These are phyloP conservation scores for Sylvietta virens DNA, from an alignment of 2,113 vertebrate species.

Conservation along the genomic window DNA sequence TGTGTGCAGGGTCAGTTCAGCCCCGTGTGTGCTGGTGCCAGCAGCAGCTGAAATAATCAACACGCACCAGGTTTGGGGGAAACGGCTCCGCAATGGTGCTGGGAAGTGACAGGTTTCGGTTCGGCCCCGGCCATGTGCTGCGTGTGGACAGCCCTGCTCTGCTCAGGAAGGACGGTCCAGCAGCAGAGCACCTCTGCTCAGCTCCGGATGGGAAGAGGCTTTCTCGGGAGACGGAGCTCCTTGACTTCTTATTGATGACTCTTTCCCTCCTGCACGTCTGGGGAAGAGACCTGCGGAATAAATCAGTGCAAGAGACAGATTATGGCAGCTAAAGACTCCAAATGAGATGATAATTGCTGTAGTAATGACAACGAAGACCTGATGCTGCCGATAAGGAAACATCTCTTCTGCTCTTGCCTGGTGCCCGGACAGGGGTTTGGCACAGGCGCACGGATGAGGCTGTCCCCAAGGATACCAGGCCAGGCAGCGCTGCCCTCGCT, in stretches of 20 bases:
- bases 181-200: background rate
- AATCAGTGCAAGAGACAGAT: constrained; percentile 63
- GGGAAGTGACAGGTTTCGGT: background rate
- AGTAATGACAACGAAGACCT: constrained; percentile 59
- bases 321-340: constrained; percentile 68
- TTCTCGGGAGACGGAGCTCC: background rate
- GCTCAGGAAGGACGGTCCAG: background rate
- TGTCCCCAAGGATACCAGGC: background rate
- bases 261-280: background rate
- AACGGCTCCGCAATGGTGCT: rapidly evolving
- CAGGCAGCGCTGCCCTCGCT: background rate
- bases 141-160: background rate
- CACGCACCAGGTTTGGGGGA: rapidly evolving
- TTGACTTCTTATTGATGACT: constrained; percentile 37
- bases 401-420: background rate
- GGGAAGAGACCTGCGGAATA: constrained; percentile 43
- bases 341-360: constrained; percentile 65
- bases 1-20: rapidly evolving
- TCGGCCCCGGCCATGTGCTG: rapidly evolving
- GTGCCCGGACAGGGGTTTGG: background rate
- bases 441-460: background rate
- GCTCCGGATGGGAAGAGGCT: background rate
- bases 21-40: background rate
- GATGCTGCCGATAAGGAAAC: constrained; percentile 50
- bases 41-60: background rate